Base-by-base conservation (phyloP, 2,113 vertebrate genomes). In the Canis aureus region DNA sequence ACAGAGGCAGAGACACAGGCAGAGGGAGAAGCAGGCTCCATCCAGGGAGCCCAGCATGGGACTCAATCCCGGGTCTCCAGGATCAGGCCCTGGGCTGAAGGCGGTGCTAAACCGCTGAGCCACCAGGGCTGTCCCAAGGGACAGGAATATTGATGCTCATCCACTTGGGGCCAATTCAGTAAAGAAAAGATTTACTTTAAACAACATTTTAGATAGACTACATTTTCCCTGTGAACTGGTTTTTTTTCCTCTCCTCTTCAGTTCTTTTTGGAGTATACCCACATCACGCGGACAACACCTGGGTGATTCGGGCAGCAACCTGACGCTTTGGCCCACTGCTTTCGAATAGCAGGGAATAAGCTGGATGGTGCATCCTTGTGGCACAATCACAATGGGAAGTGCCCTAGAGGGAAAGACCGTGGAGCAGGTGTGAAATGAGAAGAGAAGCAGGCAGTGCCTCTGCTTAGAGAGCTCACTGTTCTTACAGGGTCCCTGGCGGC, bases 361-460 rank as follows among this genome's bases (percentile, higher is more conserved):
- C 66, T 49, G 22, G 27, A 11, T 1, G 5, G 23, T 27, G 57
- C 29, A 13, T 12, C 51, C 17, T 15, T 0, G 11, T 4, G 6
- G 73, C 4, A 53, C 1, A 1, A 7, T 57, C 15, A n/a, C 0
- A 11, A 49, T 1, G 64, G 3, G 7, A 11, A n/a, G 29, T 22
- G n/a, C 55, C 64, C 53, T 8, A 32, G 43, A 20, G 49, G 32
- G n/a, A 23, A 25, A 53, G 66, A 43, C 29, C 16, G 29, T 4
- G 0, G 1, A 8, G 57, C 15, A 8, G 80, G 2, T 4, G 67
- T 5, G 19, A 53, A 20, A 29, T 11, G 35, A 49, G 62, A n/a
- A 51, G 53, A 11, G 62, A n/a, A n/a, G 11, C 53, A 16, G 35
- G 84, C 0, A 1, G 74, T 38, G 10, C 38, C 71, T 80, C 73